phyloP scores from a whole-genome alignment of 1,140 invertebrate genomes.

The Ooceraea biroi region DNA sequence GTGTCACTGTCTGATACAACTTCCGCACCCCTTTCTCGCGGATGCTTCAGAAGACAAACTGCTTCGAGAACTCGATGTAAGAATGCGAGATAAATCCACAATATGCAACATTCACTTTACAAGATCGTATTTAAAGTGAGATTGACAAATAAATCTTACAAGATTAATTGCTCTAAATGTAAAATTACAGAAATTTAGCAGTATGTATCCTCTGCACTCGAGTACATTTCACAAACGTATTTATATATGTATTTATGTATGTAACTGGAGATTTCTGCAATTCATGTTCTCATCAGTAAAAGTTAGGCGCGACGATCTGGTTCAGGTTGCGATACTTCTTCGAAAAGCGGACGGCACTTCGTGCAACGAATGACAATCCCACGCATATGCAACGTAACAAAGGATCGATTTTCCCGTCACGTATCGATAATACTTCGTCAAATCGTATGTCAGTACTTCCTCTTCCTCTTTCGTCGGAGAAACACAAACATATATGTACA shows the following conservation, averaged over 20 bases:
- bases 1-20: conserved; percentile 59
- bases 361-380: conserved; percentile 70
- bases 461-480: conserved; percentile 63
- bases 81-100: neutral
- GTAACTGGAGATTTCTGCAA: conserved; percentile 1
- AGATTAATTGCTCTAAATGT: neutral
- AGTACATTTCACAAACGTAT: no score
- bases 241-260: neutral
- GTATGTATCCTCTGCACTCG: neutral
- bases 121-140: neutral
- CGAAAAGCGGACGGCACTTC: conserved; percentile 63
- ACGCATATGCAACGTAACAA: conserved; percentile 69
- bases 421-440: conserved; percentile 76
- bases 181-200: neutral
- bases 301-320: neutral
- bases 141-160: neutral
- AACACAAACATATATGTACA: neutral
- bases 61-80: neutral
- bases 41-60: neutral
- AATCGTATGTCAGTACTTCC: conserved; percentile 72
- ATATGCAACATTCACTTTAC: neutral
- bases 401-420: conserved; percentile 75
- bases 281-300: neutral
- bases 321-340: conserved; percentile 40
- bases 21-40: conserved; percentile 45